Conservation (phyloP, 2,113 vertebrate genomes). For the Phylloscopus trochiloides region DNA sequence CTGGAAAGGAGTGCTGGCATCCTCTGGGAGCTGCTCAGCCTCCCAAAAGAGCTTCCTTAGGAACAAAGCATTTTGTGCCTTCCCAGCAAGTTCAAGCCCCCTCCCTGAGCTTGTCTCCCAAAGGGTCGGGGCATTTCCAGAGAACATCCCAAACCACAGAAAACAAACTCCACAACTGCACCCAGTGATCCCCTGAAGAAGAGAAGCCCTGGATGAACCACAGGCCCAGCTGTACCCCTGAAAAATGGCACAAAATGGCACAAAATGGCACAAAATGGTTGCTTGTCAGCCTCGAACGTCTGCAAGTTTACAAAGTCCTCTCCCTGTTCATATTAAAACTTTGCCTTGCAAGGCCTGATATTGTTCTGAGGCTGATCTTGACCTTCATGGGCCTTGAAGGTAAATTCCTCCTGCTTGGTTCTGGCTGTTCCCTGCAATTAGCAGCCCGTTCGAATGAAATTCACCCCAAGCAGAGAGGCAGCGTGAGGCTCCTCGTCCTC, state of each 20-base stretch:
- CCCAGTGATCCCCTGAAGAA: neutral
- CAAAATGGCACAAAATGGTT: neutral
- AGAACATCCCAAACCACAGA: neutral
- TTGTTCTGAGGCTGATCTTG: neutral
- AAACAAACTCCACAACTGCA: neutral
- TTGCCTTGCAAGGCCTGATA: neutral
- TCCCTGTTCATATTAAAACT: neutral
- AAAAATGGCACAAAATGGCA: neutral
- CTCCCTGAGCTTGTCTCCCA: neutral
- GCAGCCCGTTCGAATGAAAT: neutral
- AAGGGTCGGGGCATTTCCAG: neutral
- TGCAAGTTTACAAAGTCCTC: neutral
- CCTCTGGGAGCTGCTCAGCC: neutral
- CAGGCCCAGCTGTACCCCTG: neutral
- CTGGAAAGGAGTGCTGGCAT: neutral
- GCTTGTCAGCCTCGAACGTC: fast-evolving
- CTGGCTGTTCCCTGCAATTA: neutral
- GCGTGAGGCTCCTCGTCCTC: neutral
- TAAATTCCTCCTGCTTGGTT: neutral
- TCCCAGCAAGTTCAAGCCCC: neutral
- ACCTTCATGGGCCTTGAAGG: constrained; percentile 4
- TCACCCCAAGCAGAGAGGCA: constrained; percentile 16
- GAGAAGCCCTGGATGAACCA: neutral
- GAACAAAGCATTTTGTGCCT: neutral
- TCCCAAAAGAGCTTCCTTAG: neutral